Evolutionary conservation across 2,113 vertebrate genomes (phyloP).

Genomic region (Mesoclemmys tuberculata): DNA sequence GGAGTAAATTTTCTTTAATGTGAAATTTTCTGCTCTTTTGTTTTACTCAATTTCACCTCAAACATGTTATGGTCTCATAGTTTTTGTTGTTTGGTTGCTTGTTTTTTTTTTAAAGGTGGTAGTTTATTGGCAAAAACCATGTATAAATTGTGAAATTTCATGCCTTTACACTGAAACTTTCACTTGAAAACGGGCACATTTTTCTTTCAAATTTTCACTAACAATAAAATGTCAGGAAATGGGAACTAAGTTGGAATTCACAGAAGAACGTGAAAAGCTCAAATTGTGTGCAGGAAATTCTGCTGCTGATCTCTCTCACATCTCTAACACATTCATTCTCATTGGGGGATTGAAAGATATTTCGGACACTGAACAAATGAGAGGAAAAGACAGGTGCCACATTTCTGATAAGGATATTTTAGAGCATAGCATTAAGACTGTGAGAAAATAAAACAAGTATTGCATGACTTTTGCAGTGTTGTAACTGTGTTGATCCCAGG

Average conservation of each 20-base stretch:
- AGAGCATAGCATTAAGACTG: neutral
- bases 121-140: neutral
- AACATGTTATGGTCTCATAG: neutral
- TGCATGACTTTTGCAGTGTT: neutral
- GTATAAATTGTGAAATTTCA: neutral
- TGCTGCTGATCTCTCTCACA: neutral
- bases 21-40: too few species aligned
- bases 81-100: too few species aligned
- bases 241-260: neutral
- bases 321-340: slow-evolving; percentile 1
- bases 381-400: neutral
- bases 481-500: neutral
- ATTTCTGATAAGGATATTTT: neutral
- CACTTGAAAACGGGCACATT: too few species aligned
- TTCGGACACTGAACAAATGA: neutral
- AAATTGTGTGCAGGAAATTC: neutral
- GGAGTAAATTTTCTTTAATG: too few species aligned
- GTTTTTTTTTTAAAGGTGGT: neutral
- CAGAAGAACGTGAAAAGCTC: neutral
- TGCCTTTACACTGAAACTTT: neutral
- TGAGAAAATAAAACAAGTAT: neutral
- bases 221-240: neutral
- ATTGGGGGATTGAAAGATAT: neutral
- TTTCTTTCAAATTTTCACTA: neutral
- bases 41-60: neutral